These are phyloP conservation scores for Phaetusa simplex DNA, from an alignment of 2,113 vertebrate species.

Conservation along the genomic window DNA sequence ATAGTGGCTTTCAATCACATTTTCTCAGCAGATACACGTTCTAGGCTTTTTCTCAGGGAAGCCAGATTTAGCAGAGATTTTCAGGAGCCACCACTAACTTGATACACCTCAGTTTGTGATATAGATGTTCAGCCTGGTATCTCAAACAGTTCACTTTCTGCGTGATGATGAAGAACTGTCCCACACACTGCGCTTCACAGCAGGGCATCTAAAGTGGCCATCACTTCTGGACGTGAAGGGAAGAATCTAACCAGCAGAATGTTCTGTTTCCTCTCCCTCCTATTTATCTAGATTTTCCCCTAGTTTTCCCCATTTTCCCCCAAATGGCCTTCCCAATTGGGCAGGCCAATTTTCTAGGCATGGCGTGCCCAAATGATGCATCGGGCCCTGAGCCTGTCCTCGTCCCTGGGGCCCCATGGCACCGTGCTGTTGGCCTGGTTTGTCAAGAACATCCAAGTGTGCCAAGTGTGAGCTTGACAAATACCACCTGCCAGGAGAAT, in stretches of 20 bases:
- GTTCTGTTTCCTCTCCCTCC: not conserved
- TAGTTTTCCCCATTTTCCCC: not conserved
- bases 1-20: not conserved
- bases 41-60: not conserved
- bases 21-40: not conserved
- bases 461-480: not conserved
- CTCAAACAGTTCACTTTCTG: not conserved
- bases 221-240: not conserved
- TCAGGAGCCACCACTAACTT: not conserved
- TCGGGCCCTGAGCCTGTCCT: not conserved
- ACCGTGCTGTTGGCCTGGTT: not conserved
- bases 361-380: not conserved
- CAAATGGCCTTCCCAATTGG: not conserved
- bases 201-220: fast-evolving
- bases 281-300: not conserved
- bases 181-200: not conserved
- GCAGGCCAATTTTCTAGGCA: not conserved
- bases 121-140: not conserved
- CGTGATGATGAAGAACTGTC: not conserved
- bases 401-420: not conserved
- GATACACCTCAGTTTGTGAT: not conserved
- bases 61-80: not conserved
- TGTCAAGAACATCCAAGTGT: not conserved
- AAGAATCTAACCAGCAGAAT: not conserved
- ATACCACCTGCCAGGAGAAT: not conserved